These are phyloP conservation scores for Chrysaora quinquecirrha DNA, from an alignment of 30 jellyfish, hydroid and myxozoan genomes.

Conservation along the genomic window DNA sequence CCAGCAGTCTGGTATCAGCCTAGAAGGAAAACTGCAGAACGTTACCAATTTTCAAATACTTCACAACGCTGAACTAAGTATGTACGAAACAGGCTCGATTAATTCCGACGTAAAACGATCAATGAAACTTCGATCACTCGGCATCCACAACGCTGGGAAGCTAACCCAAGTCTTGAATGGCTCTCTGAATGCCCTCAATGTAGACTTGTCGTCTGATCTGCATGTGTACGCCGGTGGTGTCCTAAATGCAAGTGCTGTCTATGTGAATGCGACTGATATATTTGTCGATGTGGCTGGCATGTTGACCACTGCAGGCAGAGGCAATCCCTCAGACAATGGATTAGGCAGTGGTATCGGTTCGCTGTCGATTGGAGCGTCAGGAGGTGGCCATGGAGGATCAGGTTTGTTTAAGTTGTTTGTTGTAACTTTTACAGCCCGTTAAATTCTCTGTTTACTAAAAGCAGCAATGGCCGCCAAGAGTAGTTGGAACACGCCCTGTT, in stretches of 20 bases:
- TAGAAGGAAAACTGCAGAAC: conserved; percentile 49
- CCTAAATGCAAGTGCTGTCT: conserved; percentile 31
- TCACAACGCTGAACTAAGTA: conserved; percentile 43
- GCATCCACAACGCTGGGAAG: conserved; percentile 54
- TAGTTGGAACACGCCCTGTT: too few species aligned
- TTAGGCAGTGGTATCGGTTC: conserved; percentile 34
- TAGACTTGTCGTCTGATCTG: conserved; percentile 19
- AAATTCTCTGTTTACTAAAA: too few species aligned
- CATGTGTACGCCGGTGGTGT: conserved; percentile 62
- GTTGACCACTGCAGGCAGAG: conserved; percentile 46
- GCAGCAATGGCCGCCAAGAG: too few species aligned
- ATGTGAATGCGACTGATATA: conserved; percentile 46
- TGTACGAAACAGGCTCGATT: conserved; percentile 34
- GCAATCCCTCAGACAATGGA: conserved; percentile 41
- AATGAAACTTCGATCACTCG: conserved; percentile 20
- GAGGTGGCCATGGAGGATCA: conserved; percentile 16
- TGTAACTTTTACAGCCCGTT: too few species aligned
- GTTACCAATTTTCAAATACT: conserved; percentile 41
- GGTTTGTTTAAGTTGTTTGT: neutral
- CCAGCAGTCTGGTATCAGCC: conserved; percentile 23
- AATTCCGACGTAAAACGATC: conserved; percentile 17
- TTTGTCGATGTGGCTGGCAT: conserved; percentile 43
- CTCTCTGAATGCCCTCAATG: neutral
- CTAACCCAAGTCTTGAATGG: conserved; percentile 26
- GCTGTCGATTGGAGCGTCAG: conserved; percentile 4